Evolutionary conservation across 2,888 invertebrate genomes (phyloP).

Genomic region (Diabrotica balteata): DNA sequence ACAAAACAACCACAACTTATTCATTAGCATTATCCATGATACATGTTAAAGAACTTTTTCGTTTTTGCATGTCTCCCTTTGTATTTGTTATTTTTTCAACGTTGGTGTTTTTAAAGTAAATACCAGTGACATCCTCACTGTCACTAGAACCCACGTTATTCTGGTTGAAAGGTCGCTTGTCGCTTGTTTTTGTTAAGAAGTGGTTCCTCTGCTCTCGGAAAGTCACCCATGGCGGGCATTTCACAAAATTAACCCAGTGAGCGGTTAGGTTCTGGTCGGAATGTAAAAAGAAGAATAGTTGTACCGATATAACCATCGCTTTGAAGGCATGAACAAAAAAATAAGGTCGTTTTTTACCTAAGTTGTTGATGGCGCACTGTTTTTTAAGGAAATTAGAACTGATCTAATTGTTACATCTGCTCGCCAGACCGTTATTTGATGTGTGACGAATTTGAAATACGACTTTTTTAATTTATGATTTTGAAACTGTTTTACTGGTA

Average conservation of each 20-base stretch:
- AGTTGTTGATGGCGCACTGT: too few relatives aligned
- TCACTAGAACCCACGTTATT: conserved; percentile 50
- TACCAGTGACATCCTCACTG: conserved; percentile 51
- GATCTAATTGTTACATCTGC: too few relatives aligned
- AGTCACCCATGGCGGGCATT: conserved; percentile 46
- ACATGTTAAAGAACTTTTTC: conserved; percentile 29
- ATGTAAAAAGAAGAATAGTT: conserved; percentile 9
- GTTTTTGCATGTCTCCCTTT: conserved; percentile 43
- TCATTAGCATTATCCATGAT: conserved; percentile 36
- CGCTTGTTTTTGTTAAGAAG: conserved; percentile 47
- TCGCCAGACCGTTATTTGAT: too few relatives aligned
- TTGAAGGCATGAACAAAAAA: too few relatives aligned
- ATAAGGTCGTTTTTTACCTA: too few relatives aligned
- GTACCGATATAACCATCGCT: too few relatives aligned
- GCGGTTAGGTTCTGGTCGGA: conserved; percentile 1
- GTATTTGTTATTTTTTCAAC: conserved; percentile 46
- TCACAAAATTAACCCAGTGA: conserved; percentile 42
- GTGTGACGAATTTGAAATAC: too few relatives aligned
- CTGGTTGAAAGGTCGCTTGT: conserved; percentile 47
- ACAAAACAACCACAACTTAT: conserved; percentile 24
- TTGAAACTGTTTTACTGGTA: too few relatives aligned
- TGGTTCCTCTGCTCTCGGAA: conserved; percentile 41
- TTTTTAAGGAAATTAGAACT: too few relatives aligned
- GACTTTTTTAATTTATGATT: too few relatives aligned
- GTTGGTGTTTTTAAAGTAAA: conserved; percentile 50